A percentile compares a stretch with the other conserved stretches of the same genome.
phyloP scores from a whole-genome alignment of 1,140 invertebrate genomes.

The Drosophila sproati region DNA sequence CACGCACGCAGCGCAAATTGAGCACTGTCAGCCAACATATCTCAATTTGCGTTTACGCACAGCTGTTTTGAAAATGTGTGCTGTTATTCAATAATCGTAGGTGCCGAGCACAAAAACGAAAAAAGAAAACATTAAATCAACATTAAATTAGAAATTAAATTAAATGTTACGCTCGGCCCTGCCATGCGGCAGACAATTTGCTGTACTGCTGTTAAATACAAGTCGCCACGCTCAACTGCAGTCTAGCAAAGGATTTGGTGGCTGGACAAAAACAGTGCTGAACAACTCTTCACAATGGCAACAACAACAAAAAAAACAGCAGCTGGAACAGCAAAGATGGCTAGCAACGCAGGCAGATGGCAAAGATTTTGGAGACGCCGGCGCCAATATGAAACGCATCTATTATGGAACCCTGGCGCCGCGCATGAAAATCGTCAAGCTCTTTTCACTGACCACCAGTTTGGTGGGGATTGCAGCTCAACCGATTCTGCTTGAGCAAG shows the following conservation, averaged over 20 bases:
- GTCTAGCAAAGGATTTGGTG: constrained; percentile 19
- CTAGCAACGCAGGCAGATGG: constrained; percentile 33
- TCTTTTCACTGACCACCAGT: constrained; percentile 92
- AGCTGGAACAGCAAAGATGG: constrained; percentile 22
- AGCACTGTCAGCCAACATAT: neutral
- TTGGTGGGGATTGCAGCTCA: constrained; percentile 88
- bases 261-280: constrained; percentile 11
- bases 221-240: constrained; percentile 13
- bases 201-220: constrained; percentile 13
- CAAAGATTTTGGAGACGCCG: constrained; percentile 16
- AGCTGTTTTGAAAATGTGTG: constrained; percentile 36
- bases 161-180: constrained; percentile 57
- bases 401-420: constrained; percentile 88
- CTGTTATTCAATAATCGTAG: constrained; percentile 46
- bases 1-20: neutral
- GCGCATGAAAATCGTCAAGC: constrained; percentile 90
- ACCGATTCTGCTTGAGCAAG: constrained; percentile 89
- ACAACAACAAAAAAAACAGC: constrained; percentile 22
- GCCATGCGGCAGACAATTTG: constrained; percentile 43
- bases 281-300: constrained; percentile 11
- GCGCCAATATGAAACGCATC: constrained; percentile 76
- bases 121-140: constrained; percentile 20
- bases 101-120: neutral
- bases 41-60: constrained; percentile 7
- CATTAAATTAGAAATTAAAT: constrained; percentile 8